Percentiles rank a stretch among this genome's conserved stretches.
Conservation (phyloP, 2,888 invertebrate genomes). For the Nowickia ferox region DNA sequence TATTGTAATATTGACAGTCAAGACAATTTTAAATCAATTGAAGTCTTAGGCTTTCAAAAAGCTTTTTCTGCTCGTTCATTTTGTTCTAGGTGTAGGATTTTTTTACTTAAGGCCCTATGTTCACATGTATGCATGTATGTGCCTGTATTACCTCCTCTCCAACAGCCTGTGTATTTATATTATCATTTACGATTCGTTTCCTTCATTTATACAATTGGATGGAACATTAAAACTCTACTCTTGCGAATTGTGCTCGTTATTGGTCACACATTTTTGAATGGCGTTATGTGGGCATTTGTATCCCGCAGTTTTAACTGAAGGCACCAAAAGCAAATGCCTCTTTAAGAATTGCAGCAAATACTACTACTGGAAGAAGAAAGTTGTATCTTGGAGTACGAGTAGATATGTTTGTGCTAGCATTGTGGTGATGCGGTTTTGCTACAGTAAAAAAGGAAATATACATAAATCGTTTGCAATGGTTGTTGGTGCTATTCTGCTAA, state of each 20-base stretch:
- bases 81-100: constrained; percentile 11
- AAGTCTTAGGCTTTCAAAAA: no score
- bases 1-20: no score
- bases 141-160: not conserved
- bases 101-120: constrained; percentile 43
- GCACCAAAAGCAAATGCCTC: constrained; percentile 13
- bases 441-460: not conserved
- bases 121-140: not conserved
- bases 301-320: constrained; percentile 66
- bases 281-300: constrained; percentile 70
- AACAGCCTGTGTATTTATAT: constrained; percentile 42
- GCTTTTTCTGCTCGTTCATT: not conserved
- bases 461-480: constrained; percentile 27
- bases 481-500: constrained; percentile 30
- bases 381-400: not conserved
- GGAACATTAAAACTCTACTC: constrained; percentile 38
- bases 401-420: constrained; percentile 29
- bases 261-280: constrained; percentile 64
- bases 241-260: constrained; percentile 48
- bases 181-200: constrained; percentile 67
- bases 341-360: constrained; percentile 42
- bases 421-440: constrained; percentile 32
- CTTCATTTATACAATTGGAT: constrained; percentile 56
- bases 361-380: not conserved
- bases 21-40: no score